Percentiles rank a stretch among this genome's conserved stretches.
Evolutionary conservation across 2,888 invertebrate genomes (phyloP).

Genomic region (Petrolisthes cinctipes): DNA sequence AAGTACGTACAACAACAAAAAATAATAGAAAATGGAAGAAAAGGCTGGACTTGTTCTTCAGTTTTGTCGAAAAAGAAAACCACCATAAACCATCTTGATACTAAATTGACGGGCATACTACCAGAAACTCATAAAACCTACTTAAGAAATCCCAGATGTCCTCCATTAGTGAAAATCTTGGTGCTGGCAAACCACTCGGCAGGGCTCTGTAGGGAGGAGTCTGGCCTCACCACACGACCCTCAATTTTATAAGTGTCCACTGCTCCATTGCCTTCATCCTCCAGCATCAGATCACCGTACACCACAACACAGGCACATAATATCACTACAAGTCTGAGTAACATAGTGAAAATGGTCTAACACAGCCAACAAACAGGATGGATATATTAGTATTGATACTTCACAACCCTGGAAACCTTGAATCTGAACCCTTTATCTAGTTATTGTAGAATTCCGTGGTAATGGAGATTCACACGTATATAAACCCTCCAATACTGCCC

Average conservation of each 20-base stretch:
- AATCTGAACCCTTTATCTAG: no score
- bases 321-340: neutral
- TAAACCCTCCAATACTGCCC: no score
- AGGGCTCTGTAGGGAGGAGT: constrained; percentile 36
- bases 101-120: neutral
- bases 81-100: no score
- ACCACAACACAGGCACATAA: constrained; percentile 3
- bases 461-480: no score
- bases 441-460: no score
- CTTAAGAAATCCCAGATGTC: constrained; percentile 59
- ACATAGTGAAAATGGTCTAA: neutral
- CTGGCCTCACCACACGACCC: constrained; percentile 58
- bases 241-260: constrained; percentile 57
- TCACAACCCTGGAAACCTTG: no score
- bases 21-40: neutral
- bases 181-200: constrained; percentile 61
- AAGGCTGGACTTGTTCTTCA: neutral
- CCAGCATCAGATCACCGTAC: constrained; percentile 33
- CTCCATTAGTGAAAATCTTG: constrained; percentile 60
- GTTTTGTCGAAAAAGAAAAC: neutral
- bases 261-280: constrained; percentile 41
- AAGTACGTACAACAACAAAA: neutral
- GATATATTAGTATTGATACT: no score
- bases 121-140: constrained; percentile 5
- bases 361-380: no score